A percentile compares a stretch with the other conserved stretches of the same genome.
phyloP scores from a whole-genome alignment of 1,140 invertebrate genomes.

The Drosophila neocordata region DNA sequence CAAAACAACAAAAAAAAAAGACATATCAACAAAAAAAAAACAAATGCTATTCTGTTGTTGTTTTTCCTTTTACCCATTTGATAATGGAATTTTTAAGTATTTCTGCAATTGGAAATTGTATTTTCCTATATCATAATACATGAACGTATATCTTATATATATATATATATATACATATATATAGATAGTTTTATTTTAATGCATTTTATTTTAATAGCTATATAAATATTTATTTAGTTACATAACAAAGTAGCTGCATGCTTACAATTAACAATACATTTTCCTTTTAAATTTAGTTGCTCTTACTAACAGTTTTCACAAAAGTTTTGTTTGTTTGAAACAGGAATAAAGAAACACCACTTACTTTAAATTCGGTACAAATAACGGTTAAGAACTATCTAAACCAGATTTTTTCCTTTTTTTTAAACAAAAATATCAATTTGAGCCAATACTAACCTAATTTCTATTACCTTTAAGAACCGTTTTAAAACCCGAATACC shows the following conservation, averaged over 20 bases:
- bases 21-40: constrained; percentile 26
- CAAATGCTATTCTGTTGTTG: constrained; percentile 18
- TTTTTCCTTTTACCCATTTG: constrained; percentile 42
- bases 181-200: constrained; percentile 18
- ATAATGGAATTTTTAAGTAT: constrained; percentile 74
- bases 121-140: constrained; percentile 24
- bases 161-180: constrained; percentile 28
- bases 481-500: neutral
- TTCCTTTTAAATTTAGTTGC: constrained; percentile 40
- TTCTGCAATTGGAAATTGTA: constrained; percentile 32
- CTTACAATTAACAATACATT: constrained; percentile 62
- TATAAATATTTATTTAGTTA: constrained; percentile 74
- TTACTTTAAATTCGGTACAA: neutral
- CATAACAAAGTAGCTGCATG: constrained; percentile 74
- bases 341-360: neutral
- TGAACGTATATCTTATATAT: constrained; percentile 13
- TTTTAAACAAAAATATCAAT: no score
- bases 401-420: no score
- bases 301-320: constrained; percentile 36
- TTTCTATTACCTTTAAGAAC: neutral
- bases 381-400: no score
- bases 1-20: constrained; percentile 30
- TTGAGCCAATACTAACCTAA: neutral
- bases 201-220: constrained; percentile 63
- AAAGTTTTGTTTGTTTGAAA: constrained; percentile 13